Conservation (phyloP, 2,113 vertebrate species). For the Microtus pennsylvanicus region DNA sequence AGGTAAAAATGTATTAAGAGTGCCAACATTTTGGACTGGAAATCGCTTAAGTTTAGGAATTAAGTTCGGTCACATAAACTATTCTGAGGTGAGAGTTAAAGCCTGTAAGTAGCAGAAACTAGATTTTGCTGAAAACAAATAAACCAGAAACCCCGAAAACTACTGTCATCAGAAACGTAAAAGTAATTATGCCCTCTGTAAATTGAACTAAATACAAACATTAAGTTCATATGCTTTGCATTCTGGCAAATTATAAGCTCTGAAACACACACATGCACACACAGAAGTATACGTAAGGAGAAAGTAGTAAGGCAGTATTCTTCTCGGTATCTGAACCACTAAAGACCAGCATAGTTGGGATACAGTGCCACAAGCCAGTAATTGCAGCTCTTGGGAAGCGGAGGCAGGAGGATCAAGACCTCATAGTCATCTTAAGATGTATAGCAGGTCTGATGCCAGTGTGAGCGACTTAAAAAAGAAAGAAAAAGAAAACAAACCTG, state of each 20-base stretch:
- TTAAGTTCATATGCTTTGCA: background rate
- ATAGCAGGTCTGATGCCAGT: background rate
- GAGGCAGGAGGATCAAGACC: background rate
- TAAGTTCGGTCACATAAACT: background rate
- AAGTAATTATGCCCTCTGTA: conserved; percentile 40
- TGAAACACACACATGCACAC: background rate
- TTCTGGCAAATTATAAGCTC: conserved; percentile 54
- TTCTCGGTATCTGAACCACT: background rate
- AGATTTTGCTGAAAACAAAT: background rate
- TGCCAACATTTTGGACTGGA: background rate
- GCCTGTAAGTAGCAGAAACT: background rate
- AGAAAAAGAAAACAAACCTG: background rate
- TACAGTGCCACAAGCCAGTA: too few species aligned
- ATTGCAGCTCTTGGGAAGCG: background rate
- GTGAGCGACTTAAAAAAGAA: background rate
- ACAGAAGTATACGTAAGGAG: background rate
- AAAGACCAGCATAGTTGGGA: background rate
- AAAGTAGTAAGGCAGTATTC: background rate
- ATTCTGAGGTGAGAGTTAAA: background rate
- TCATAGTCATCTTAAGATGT: background rate
- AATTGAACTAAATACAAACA: conserved; percentile 39
- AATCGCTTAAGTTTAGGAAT: conserved; percentile 26
- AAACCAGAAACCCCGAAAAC: background rate
- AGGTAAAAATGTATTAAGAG: background rate
- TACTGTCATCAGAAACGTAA: background rate